phyloP scores from a whole-genome alignment of 2,113 vertebrate species.

The Sterrhoptilus dennistouni region DNA sequence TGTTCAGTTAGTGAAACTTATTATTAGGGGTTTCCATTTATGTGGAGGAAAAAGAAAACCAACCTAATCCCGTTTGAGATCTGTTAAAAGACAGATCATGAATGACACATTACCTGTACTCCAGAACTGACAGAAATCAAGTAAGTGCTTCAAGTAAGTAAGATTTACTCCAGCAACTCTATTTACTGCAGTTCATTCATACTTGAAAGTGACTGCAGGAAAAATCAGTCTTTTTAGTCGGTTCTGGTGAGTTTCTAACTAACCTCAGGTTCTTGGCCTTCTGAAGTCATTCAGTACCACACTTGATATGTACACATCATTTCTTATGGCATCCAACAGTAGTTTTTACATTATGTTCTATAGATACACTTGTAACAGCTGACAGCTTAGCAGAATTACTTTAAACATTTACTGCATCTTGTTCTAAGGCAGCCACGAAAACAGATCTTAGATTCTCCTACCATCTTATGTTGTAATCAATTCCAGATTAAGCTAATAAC shows the following conservation, averaged over 20 bases:
- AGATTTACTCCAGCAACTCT: neutral
- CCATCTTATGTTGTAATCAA: neutral
- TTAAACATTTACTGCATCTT: neutral
- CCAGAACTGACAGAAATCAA: neutral
- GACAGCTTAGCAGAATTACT: neutral
- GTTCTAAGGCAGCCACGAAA: neutral
- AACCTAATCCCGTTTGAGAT: neutral
- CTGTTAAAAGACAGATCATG: neutral
- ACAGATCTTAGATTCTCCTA: neutral
- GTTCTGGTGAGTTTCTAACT: neutral
- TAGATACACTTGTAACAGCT: neutral
- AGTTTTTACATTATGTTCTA: neutral
- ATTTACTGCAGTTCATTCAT: neutral
- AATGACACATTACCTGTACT: neutral
- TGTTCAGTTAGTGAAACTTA: neutral
- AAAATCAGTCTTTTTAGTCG: neutral
- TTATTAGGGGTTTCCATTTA: neutral
- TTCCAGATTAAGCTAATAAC: neutral
- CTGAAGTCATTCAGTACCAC: neutral
- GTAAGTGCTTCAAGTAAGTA: neutral
- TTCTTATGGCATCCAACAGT: neutral
- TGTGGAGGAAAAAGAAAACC: accelerated
- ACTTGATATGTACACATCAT: neutral
- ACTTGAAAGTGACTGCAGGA: neutral
- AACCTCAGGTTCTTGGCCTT: neutral